Evolutionary conservation across 2,888 invertebrate genomes (phyloP), one percentile per base, ranked within the genome.

Genomic region (Antitype chi): DNA sequence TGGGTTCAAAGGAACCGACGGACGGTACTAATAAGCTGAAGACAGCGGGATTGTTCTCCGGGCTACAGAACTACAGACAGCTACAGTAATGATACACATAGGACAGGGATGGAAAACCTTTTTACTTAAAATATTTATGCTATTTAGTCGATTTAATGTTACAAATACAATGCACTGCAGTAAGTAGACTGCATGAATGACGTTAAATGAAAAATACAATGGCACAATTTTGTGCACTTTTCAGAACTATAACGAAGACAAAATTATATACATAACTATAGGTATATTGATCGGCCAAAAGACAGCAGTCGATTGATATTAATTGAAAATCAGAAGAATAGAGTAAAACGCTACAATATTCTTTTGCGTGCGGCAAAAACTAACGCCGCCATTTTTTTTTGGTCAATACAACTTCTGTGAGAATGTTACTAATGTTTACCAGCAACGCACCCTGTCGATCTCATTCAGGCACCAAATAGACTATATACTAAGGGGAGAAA

Each of bases 1-100:
- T 43, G 57, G 66, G 53, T 68, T 77, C 87, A 87, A 85, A 85
- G 82, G 74, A 73, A 67, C 55, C 62, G 81, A 63, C 53, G 38
- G 76, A 69, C 74, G 38, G 38, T 32, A 32, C 64, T 67, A 73
- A 73, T 77, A 82, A 71, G 71, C 67, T 67, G 60, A 57, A 76
- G 72, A 77, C 70, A 76, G 63, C 59, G 23, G 59, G 63, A 28
- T 76, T 76, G 71, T 72, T 77, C 82, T 78, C 70, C 66, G 28
- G 67, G 74, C 55, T 25, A 62, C 63, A 72, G 70, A 68, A 32
- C 32, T 60, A 69, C 20, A 78, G 32, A 60, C 20, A 55, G 43
- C 53, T 82, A 83, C 57, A 63, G 23, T 62, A 23, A 9, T 15
- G 15, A 49, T 62, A 57, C 53, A 52, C 13, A 57, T 53, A 62